Conservation (phyloP, 2,113 vertebrate genomes). For the Dromiciops gliroides region DNA sequence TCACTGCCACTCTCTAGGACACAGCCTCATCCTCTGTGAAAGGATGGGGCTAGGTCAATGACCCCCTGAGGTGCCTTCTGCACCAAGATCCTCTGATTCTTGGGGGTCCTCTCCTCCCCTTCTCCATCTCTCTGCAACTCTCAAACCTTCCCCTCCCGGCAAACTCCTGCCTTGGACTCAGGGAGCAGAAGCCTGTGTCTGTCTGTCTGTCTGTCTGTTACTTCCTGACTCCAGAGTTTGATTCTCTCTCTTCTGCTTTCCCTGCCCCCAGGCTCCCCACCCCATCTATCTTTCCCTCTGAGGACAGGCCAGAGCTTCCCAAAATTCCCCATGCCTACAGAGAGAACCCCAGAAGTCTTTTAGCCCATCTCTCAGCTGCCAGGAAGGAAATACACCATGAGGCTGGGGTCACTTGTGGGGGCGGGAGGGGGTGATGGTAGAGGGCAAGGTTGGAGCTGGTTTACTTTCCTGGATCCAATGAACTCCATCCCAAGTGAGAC, state of each 20-base stretch:
- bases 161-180: background rate
- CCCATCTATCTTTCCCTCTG: slow-evolving; percentile 15
- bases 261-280: background rate
- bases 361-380: background rate
- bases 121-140: slow-evolving; percentile 49
- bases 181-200: background rate
- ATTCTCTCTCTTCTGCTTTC: background rate
- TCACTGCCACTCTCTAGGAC: slow-evolving; percentile 85
- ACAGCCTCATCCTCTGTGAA: slow-evolving; percentile 95
- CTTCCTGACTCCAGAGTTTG: background rate
- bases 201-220: background rate
- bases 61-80: background rate
- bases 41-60: slow-evolving; percentile 81
- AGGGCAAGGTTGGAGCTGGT: background rate
- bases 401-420: too few species aligned
- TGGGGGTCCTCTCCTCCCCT: background rate
- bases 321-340: background rate
- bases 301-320: background rate
- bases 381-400: background rate
- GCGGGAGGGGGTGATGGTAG: background rate
- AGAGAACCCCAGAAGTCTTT: background rate
- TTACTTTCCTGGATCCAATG: background rate
- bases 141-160: slow-evolving; percentile 47
- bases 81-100: too few species aligned
- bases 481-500: background rate